Evolutionary conservation across 2,888 invertebrate species (phyloP).

Genomic region (Mylabris sibirica): DNA sequence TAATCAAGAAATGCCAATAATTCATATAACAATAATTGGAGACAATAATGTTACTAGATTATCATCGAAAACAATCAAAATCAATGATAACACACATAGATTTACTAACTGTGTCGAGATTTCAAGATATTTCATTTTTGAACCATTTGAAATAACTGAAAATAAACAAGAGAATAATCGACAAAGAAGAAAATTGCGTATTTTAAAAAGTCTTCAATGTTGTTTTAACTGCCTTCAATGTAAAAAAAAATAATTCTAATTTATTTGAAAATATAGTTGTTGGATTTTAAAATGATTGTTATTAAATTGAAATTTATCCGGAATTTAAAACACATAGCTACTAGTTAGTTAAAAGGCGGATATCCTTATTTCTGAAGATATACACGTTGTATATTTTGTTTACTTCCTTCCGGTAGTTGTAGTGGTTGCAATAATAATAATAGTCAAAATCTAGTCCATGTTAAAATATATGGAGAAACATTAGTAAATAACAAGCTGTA

Average conservation of each 20-base stretch:
- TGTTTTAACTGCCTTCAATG: not conserved
- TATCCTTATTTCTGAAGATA: not conserved
- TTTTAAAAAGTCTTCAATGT: not conserved
- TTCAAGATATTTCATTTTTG: no score
- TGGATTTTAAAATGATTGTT: not conserved
- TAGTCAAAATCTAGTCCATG: not conserved
- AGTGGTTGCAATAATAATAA: no score
- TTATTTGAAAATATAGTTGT: not conserved
- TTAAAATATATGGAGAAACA: not conserved
- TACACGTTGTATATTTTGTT: not conserved
- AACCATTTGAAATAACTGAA: not conserved
- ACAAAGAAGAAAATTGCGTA: not conserved
- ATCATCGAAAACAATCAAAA: not conserved
- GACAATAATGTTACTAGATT: not conserved
- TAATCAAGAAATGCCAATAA: not conserved
- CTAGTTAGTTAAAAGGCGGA: constrained; percentile 1
- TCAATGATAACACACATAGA: not conserved
- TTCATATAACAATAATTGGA: not conserved
- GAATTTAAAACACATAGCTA: not conserved
- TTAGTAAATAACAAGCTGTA: not conserved
- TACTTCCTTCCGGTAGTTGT: not conserved
- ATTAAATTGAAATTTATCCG: not conserved
- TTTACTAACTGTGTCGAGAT: not conserved
- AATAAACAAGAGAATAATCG: not conserved
- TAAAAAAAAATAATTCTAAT: not conserved